These are phyloP conservation scores for Sapajus apella DNA, from an alignment of 2,113 vertebrate genomes.

Conservation along the genomic window DNA sequence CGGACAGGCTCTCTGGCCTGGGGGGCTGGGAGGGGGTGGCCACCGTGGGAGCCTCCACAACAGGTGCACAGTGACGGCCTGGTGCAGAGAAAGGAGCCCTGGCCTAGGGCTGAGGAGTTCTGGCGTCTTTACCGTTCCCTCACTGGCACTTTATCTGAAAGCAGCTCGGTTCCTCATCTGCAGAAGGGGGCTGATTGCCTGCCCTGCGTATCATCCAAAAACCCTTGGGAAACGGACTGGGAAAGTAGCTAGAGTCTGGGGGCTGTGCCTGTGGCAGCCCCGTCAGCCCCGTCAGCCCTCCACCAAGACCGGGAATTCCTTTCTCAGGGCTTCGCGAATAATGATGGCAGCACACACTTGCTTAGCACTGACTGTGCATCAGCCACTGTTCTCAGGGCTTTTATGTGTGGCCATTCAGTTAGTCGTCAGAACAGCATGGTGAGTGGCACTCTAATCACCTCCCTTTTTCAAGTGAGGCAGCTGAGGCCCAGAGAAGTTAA, in stretches of 20 bases:
- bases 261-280: not conserved
- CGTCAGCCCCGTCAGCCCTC: not conserved
- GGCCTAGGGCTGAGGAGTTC: not conserved
- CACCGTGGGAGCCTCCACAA: not conserved
- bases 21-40: not conserved
- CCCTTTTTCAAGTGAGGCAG: not conserved
- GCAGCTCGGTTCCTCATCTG: not conserved
- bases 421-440: not conserved
- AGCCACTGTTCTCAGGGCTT: not conserved
- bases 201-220: not conserved
- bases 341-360: not conserved
- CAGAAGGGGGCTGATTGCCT: not conserved
- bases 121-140: not conserved
- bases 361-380: not conserved
- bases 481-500: conserved; percentile 31
- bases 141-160: not conserved
- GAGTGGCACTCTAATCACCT: not conserved
- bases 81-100: not conserved
- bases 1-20: not conserved
- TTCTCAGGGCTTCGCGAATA: not conserved
- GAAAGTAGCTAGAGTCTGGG: not conserved
- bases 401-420: not conserved
- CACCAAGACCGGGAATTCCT: not conserved
- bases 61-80: not conserved
- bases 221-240: not conserved